Conservation (phyloP, 35 echinoderm and acorn worm genomes). For the Chiridota heheva region DNA sequence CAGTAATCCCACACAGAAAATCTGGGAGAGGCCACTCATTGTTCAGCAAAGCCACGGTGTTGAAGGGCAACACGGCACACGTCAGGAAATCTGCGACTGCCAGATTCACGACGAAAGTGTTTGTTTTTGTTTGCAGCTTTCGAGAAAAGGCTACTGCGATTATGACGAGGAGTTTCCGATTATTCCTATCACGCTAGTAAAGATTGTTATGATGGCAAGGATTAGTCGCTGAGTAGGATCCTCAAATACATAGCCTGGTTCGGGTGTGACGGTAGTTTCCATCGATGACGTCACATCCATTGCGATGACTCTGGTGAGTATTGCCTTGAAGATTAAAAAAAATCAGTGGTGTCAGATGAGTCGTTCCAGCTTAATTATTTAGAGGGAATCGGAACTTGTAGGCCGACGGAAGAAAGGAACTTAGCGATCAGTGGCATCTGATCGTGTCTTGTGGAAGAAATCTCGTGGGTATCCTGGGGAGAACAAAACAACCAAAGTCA, state of each 20-base stretch:
- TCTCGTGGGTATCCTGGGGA: no score
- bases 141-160: conserved; percentile 56
- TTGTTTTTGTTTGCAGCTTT: conserved; percentile 67
- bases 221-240: conserved; percentile 42
- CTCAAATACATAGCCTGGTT: background rate
- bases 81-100: conserved; percentile 58
- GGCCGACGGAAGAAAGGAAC: no score
- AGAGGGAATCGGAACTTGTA: no score
- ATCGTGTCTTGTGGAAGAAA: no score
- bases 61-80: conserved; percentile 27
- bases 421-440: no score
- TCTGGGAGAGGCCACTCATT: conserved; percentile 57
- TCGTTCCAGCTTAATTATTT: no score
- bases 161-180: conserved; percentile 65
- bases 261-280: background rate
- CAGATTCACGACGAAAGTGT: conserved; percentile 77
- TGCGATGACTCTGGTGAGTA: no score
- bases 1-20: conserved; percentile 45
- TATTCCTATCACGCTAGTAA: conserved; percentile 39
- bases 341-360: no score
- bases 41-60: conserved; percentile 47
- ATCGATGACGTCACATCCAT: background rate
- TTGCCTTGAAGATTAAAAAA: no score
- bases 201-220: conserved; percentile 26
- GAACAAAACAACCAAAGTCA: no score